Base-by-base conservation (phyloP, 2,888 invertebrate species). In the Archips xylosteana region DNA sequence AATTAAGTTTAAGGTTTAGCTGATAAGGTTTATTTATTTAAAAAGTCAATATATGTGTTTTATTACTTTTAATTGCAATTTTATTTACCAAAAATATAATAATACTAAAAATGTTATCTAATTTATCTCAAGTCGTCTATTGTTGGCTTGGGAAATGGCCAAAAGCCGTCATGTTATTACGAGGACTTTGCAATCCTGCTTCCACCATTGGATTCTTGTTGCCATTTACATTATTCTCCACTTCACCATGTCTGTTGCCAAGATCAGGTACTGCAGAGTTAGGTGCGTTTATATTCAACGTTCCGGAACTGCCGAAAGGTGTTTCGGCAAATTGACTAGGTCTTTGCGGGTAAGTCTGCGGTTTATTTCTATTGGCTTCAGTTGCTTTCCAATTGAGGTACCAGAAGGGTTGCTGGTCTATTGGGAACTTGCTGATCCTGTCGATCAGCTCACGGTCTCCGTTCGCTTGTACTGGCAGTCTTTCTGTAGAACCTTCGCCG, bases 361-460 rank as follows among this genome's bases (percentile, higher is more conserved):
- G 92, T 0, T 90, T 89, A 23, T 89, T 80, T 15, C 96, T 91
- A 9, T 95, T 91, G 0, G 91, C 95, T 83, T 97, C 96, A 10
- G 96, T 94, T 0, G 95, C 95, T 79, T 96, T 94, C 87, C 96
- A 96, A 84, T 97, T 97, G 68, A 97, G 83, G 75, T 95, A 95
- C 97, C 97, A 97, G 87, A 96, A 97, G 0, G 97, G 97, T 76
- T 96, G 95, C 61, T 96, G 91, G 76, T 97, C 96, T 68, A 94
- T 85, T 0, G 97, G 97, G 86, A 96, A 94, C 51, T 95, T 92
- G 82, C 95, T 96, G 42, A 97, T 89, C n/a, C 96, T 89, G 59
- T 96, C 94, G 0, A 97, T 90, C 3, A 96, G 87, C 2, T 95
- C 94, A 61, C 86, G 85, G 80, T 97, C 96, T 1, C 96, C 96